Conservation (phyloP, 2,797 vertebrate genomes). For the Spheniscus humboldti region DNA sequence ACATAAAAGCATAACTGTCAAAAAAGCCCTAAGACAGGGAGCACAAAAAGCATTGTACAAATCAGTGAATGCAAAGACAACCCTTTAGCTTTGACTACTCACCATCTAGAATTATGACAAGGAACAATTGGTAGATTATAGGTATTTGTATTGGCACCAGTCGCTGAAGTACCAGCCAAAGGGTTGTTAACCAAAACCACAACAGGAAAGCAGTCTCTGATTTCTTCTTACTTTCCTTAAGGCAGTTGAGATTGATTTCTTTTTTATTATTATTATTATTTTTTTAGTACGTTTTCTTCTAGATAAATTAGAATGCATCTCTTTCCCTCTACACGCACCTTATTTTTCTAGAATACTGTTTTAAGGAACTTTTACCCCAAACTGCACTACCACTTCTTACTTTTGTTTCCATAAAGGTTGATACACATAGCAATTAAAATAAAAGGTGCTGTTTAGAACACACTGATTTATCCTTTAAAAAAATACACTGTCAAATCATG, state of each 20-base stretch:
- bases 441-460: background rate
- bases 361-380: background rate
- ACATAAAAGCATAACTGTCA: background rate
- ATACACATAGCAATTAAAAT: background rate
- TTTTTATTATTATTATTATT: background rate
- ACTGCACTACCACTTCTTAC: background rate
- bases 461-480: background rate
- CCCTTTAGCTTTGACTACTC: background rate
- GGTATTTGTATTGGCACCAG: constrained; percentile 30
- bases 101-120: constrained; percentile 17
- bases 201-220: constrained; percentile 32
- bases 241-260: background rate
- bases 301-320: background rate
- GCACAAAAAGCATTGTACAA: background rate
- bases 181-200: constrained; percentile 32
- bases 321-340: background rate
- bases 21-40: background rate
- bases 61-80: background rate
- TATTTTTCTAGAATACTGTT: background rate
- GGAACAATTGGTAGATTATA: constrained; percentile 10
- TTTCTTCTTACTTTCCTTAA: constrained; percentile 20
- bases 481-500: background rate
- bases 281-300: background rate
- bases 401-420: background rate
- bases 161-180: background rate